phyloP scores from a whole-genome alignment of 2,888 invertebrate species.

The Campopleginae sp. region DNA sequence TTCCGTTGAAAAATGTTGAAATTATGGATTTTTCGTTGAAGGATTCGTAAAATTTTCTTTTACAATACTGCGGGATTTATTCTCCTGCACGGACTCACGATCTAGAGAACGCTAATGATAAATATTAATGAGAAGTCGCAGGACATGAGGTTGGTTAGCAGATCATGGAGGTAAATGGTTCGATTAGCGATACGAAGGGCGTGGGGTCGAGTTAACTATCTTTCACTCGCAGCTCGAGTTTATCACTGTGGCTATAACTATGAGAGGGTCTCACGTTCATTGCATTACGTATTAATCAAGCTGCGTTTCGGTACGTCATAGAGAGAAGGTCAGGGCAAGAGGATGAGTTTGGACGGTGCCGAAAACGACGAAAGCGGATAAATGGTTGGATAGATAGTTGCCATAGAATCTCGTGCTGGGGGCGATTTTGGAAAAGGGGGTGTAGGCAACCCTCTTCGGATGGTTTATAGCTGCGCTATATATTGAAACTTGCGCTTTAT shows the following conservation, averaged over 20 bases:
- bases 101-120: neutral
- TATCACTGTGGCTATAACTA: conserved; percentile 14
- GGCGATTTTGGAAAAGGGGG: conserved; percentile 9
- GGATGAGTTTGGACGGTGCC: conserved; percentile 13
- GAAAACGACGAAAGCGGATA: conserved; percentile 29
- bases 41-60: too few relatives aligned
- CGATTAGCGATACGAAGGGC: conserved; percentile 11
- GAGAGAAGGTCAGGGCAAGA: neutral
- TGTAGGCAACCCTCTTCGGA: conserved; percentile 40
- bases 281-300: conserved; percentile 74
- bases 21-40: too few relatives aligned
- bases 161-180: neutral
- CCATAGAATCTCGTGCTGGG: conserved; percentile 21
- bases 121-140: neutral
- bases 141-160: neutral
- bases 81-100: too few relatives aligned
- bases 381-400: conserved; percentile 47
- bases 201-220: neutral
- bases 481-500: conserved; percentile 63
- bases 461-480: conserved; percentile 65
- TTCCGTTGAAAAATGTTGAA: too few relatives aligned
- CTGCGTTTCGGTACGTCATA: conserved; percentile 40
- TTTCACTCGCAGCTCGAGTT: conserved; percentile 69
- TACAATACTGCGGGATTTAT: too few relatives aligned
- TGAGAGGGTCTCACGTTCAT: conserved; percentile 69